These are phyloP conservation scores for Aepyceros melampus DNA, from an alignment of 2,113 vertebrate species.

Conservation along the genomic window DNA sequence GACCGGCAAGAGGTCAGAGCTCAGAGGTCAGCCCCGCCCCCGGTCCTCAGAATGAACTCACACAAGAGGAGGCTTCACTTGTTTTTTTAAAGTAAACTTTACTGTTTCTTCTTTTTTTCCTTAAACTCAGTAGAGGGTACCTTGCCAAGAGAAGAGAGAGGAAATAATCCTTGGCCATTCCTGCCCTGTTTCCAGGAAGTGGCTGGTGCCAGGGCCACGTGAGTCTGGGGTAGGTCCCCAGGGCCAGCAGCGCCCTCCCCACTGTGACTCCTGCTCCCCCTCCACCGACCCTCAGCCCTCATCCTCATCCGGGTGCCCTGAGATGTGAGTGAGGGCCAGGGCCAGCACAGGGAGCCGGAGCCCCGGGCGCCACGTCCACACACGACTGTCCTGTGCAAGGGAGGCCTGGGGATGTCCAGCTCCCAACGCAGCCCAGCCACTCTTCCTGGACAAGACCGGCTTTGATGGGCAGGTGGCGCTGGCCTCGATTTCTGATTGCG, in stretches of 20 bases:
- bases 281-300: background rate
- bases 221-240: background rate
- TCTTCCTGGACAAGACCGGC: background rate
- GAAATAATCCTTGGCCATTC: background rate
- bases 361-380: accelerated
- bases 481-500: background rate
- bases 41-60: background rate
- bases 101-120: background rate
- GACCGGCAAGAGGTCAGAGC: background rate
- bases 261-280: background rate
- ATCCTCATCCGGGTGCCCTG: background rate
- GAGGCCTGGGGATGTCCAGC: background rate
- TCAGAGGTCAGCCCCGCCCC: background rate
- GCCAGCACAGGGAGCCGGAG: background rate
- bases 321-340: background rate
- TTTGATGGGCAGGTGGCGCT: background rate
- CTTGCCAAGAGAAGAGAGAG: background rate
- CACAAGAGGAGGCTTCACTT: background rate
- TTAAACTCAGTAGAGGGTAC: background rate
- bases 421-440: accelerated
- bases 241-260: background rate
- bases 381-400: background rate
- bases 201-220: background rate
- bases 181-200: background rate
- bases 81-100: background rate